phyloP scores from a whole-genome alignment of 2,888 invertebrate genomes.

The Stenurella melanura region DNA sequence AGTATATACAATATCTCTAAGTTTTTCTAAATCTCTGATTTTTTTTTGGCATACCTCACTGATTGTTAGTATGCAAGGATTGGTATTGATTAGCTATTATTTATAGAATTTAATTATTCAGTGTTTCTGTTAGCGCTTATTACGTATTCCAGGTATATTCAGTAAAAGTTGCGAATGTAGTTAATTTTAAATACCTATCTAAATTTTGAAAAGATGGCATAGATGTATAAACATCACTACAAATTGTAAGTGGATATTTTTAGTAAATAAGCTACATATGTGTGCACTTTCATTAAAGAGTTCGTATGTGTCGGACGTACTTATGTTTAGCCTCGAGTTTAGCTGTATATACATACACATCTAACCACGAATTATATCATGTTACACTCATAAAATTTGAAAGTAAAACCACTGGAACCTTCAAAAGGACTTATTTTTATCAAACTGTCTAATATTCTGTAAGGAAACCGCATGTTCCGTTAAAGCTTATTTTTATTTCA shows the following conservation, averaged over 20 bases:
- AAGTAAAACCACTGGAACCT: background rate
- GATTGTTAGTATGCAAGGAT: too few relatives aligned
- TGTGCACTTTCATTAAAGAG: background rate
- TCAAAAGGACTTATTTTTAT: background rate
- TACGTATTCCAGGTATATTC: background rate
- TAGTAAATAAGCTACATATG: conserved; percentile 3
- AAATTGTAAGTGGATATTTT: conserved; percentile 2
- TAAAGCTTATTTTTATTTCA: background rate
- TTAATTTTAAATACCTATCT: background rate
- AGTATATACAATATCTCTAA: too few relatives aligned
- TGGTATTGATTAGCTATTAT: too few relatives aligned
- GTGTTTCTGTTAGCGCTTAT: too few relatives aligned
- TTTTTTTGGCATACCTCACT: too few relatives aligned
- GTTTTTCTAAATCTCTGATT: too few relatives aligned
- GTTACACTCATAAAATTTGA: background rate
- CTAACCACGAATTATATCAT: background rate
- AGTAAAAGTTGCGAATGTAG: background rate
- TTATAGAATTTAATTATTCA: too few relatives aligned
- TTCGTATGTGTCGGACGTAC: background rate
- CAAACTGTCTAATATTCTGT: background rate
- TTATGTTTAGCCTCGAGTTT: background rate
- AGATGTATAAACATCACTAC: background rate
- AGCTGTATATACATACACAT: too few relatives aligned
- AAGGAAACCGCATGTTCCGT: conserved; percentile 11
- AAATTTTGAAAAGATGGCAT: background rate